A percentile compares a stretch with the other conserved stretches of the same genome.
Conservation (phyloP, 2,113 vertebrate genomes). For the Girardinichthys multiradiatus region DNA sequence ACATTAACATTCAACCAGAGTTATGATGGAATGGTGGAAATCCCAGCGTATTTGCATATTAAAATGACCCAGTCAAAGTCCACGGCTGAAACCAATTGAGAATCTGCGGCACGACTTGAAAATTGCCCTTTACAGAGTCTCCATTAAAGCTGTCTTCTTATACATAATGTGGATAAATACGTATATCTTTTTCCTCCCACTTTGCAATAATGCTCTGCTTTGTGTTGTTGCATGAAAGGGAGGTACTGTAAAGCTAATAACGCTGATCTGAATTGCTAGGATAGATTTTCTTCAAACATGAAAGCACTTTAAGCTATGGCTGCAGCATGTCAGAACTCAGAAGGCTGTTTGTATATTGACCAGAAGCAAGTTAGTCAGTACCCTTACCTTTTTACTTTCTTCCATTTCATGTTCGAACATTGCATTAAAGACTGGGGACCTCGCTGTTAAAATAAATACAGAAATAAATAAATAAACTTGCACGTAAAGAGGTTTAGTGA, state of each 20-base stretch:
- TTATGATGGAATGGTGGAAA: no score
- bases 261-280: not conserved
- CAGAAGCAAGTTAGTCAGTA: not conserved
- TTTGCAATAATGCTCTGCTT: no score
- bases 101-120: not conserved
- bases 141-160: not conserved
- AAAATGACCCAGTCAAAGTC: not conserved
- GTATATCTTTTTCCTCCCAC: no score
- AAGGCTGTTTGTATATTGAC: not conserved
- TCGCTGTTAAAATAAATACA: constrained; percentile 77
- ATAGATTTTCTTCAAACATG: not conserved
- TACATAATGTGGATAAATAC: no score
- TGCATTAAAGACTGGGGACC: constrained; percentile 96
- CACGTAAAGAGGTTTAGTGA: not conserved
- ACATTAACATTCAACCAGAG: no score
- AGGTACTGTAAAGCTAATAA: not conserved
- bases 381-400: constrained; percentile 94
- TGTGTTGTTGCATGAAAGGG: not conserved
- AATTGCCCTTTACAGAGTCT: not conserved
- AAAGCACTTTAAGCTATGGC: not conserved
- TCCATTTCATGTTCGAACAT: constrained; percentile 99
- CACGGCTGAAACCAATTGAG: not conserved
- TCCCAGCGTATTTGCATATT: no score
- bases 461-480: not conserved
- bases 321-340: not conserved